Conservation (phyloP, 1,140 invertebrate species). For the Brachionus asplanchnoidis region DNA sequence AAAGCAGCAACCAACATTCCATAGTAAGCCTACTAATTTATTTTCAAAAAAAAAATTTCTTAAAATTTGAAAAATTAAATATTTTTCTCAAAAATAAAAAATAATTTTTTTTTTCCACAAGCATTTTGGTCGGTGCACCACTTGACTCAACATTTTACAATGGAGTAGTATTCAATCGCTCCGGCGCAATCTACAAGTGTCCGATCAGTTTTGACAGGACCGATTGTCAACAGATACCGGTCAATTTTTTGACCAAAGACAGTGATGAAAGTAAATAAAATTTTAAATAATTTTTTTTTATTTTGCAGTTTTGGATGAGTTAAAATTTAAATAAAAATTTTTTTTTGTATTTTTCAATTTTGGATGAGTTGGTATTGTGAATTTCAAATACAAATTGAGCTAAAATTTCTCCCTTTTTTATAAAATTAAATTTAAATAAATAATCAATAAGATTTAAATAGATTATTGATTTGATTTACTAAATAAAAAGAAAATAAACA, state of each 20-base stretch:
- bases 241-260: not conserved
- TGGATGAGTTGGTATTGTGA: too few relatives aligned
- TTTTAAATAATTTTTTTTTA: not conserved
- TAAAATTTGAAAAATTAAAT: too few relatives aligned
- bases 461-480: too few relatives aligned
- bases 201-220: not conserved
- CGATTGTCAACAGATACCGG: conserved; percentile 31
- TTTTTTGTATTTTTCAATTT: not conserved
- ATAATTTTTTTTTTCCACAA: not conserved
- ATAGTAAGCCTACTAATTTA: not conserved
- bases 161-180: not conserved
- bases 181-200: conserved; percentile 30
- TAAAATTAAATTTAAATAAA: too few relatives aligned
- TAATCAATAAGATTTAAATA: too few relatives aligned
- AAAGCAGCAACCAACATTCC: not conserved
- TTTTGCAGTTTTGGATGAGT: too few relatives aligned
- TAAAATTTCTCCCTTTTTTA: too few relatives aligned
- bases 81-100: not conserved
- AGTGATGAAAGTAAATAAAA: conserved; percentile 18
- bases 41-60: not conserved
- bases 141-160: not conserved
- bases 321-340: not conserved
- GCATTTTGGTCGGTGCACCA: conserved; percentile 23
- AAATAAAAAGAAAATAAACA: too few relatives aligned
- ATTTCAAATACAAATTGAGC: too few relatives aligned